phyloP scores from a whole-genome alignment of 37 sponge, comb jelly and placozoan genomes.

The Dysidea cf. avara region DNA sequence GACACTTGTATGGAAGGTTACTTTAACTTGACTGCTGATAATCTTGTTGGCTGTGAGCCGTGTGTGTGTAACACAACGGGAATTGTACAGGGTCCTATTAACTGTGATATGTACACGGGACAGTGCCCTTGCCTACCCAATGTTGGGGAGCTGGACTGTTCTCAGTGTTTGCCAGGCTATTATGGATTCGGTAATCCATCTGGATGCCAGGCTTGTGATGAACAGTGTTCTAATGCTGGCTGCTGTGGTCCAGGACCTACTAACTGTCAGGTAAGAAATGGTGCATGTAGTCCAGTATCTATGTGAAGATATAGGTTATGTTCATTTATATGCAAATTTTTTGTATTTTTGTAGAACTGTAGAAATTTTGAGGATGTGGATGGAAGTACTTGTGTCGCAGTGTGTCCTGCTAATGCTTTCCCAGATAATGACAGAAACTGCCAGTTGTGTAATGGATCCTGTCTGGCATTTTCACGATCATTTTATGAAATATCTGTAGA shows the following conservation, averaged over 20 bases:
- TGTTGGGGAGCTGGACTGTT: conserved; percentile 57
- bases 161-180: conserved; percentile 25
- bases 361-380: conserved; percentile 33
- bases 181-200: conserved; percentile 54
- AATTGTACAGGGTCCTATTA: conserved; percentile 31
- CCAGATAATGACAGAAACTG: conserved; percentile 34
- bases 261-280: conserved; percentile 64
- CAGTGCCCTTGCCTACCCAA: conserved; percentile 76
- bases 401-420: conserved; percentile 44
- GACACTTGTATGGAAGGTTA: conserved; percentile 50
- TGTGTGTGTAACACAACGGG: conserved; percentile 70
- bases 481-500: neutral
- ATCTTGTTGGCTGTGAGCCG: conserved; percentile 61
- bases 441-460: conserved; percentile 28
- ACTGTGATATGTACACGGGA: conserved; percentile 60
- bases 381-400: conserved; percentile 49
- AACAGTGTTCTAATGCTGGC: conserved; percentile 54
- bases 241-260: conserved; percentile 51
- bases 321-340: too few species aligned
- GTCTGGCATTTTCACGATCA: conserved; percentile 34
- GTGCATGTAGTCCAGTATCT: too few species aligned
- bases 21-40: conserved; percentile 52
- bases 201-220: conserved; percentile 69
- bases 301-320: too few species aligned
- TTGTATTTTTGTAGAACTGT: conserved; percentile 38